Evolutionary conservation across 2,113 vertebrate genomes (phyloP).

Genomic region (Osmerus eperlanus): DNA sequence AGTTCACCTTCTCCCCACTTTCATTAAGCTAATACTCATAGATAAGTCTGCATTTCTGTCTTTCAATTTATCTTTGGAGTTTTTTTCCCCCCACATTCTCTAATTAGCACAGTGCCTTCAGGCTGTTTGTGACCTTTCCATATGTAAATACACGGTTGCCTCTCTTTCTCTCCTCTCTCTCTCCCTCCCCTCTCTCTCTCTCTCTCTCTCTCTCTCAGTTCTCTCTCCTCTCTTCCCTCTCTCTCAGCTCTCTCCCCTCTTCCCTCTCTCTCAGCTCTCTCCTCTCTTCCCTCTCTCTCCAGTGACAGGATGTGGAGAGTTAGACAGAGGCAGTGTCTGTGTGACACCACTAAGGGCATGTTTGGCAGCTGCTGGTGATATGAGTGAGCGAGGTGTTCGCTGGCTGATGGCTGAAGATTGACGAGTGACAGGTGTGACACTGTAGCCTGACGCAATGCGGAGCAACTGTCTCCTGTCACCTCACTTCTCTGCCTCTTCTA

Average conservation of each 20-base stretch:
- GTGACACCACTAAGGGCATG: conserved; percentile 67
- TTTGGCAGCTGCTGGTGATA: conserved; percentile 67
- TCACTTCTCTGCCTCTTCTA: conserved; percentile 22
- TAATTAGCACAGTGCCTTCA: conserved; percentile 78
- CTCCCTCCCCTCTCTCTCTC: conserved; percentile 8
- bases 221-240: conserved; percentile 34
- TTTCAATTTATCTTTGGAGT: conserved; percentile 71
- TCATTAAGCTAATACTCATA: conserved; percentile 52
- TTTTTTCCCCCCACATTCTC: conserved; percentile 65
- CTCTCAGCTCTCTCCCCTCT: conserved; percentile 30
- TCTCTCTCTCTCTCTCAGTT: conserved; percentile 6
- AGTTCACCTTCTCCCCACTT: conserved; percentile 55
- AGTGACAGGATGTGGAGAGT: conserved; percentile 63
- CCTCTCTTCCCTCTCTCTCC: conserved; percentile 47
- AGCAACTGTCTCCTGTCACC: conserved; percentile 72
- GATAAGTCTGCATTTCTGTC: conserved; percentile 66
- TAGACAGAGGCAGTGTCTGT: conserved; percentile 52
- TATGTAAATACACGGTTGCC: conserved; percentile 74
- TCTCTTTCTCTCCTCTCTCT: conserved; percentile 41
- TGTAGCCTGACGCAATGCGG: conserved; percentile 54
- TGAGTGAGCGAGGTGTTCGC: conserved; percentile 55
- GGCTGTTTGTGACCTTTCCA: conserved; percentile 79
- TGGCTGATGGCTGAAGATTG: conserved; percentile 56
- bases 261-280: background rate
- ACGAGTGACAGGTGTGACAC: conserved; percentile 76